These are phyloP conservation scores for Bacillus rossius DNA, from an alignment of 1,140 invertebrate genomes.

Conservation along the genomic window DNA sequence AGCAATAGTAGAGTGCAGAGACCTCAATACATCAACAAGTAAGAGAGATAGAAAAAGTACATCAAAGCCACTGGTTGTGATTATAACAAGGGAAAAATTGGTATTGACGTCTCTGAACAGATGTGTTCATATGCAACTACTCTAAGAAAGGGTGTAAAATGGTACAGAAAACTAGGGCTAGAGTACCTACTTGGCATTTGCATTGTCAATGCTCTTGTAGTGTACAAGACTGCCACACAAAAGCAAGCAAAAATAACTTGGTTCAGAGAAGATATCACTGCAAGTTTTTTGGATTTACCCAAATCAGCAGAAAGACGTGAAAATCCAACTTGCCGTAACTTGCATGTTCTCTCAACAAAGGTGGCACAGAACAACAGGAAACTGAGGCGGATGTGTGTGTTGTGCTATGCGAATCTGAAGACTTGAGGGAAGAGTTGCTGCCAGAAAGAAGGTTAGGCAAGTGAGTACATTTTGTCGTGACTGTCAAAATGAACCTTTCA, in stretches of 20 bases:
- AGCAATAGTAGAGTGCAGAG: conserved; percentile 20
- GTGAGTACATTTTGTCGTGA: no score
- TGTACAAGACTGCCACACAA: conserved; percentile 19
- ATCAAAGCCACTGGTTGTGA: conserved; percentile 36
- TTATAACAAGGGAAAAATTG: conserved; percentile 37
- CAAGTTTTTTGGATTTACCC: neutral
- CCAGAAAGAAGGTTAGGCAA: no score
- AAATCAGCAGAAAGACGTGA: neutral
- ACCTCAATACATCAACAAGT: conserved; percentile 6
- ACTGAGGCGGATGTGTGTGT: no score
- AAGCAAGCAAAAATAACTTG: conserved; percentile 11
- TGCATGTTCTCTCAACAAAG: neutral
- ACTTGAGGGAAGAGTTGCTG: no score
- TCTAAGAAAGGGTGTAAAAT: conserved; percentile 31
- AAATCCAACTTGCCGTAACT: neutral
- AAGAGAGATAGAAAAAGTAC: conserved; percentile 15
- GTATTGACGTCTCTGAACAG: conserved; percentile 26
- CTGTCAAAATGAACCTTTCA: no score
- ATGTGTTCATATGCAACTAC: conserved; percentile 34
- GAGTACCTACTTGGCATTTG: conserved; percentile 24
- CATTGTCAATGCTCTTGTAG: conserved; percentile 27
- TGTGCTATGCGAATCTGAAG: no score
- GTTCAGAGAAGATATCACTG: conserved; percentile 14
- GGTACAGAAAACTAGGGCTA: conserved; percentile 34
- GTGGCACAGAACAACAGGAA: no score